Conservation (phyloP, 2,888 invertebrate genomes). For the Anthoptus insignis region DNA sequence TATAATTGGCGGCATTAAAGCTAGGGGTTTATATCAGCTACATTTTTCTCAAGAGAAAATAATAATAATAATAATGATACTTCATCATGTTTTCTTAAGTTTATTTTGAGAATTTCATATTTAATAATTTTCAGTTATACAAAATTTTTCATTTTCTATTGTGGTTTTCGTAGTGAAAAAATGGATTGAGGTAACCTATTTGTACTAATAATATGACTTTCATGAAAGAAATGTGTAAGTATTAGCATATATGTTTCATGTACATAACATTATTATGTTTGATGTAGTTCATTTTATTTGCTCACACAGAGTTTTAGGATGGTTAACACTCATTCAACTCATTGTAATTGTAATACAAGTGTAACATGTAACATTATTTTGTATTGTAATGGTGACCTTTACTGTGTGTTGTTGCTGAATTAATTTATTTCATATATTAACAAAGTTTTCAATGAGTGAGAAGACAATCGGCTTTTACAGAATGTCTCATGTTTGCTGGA, state of each 20-base stretch:
- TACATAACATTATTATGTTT: neutral
- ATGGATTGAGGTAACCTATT: no score
- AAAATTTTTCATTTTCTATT: no score
- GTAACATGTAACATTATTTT: conserved; percentile 11
- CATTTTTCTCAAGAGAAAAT: no score
- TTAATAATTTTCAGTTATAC: no score
- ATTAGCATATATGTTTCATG: conserved; percentile 11
- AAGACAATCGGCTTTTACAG: conserved; percentile 49
- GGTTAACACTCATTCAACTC: conserved; percentile 43
- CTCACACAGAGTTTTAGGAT: conserved; percentile 43
- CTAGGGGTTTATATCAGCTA: no score
- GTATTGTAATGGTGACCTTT: conserved; percentile 81
- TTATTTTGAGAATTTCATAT: no score
- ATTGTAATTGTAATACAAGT: conserved; percentile 33
- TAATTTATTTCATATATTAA: conserved; percentile 64
- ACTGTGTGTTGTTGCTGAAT: conserved; percentile 68
- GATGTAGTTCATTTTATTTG: conserved; percentile 25
- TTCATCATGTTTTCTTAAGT: no score
- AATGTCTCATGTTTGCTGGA: conserved; percentile 61
- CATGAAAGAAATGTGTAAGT: conserved; percentile 1
- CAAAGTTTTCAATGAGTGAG: conserved; percentile 50
- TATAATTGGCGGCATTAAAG: no score
- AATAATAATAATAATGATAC: no score
- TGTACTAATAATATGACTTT: no score
- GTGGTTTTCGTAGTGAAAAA: no score